A percentile compares a stretch with the other conserved stretches of the same genome.
Conservation (phyloP, 2,113 vertebrate species). For the Tonatia bakeri region DNA sequence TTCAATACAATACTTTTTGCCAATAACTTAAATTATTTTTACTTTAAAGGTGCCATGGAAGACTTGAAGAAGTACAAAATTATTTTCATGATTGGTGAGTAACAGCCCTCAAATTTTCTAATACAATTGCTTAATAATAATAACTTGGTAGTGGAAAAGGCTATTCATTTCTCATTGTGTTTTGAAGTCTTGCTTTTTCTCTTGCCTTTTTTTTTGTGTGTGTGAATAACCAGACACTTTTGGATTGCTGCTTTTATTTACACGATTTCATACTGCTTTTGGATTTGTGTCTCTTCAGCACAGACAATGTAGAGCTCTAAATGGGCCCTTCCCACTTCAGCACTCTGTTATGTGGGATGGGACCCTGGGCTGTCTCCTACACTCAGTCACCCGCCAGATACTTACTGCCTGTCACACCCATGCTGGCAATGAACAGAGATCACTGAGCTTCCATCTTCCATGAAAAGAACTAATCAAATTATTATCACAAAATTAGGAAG, state of each 20-base stretch:
- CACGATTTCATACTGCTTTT: not conserved
- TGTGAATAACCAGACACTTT: not conserved
- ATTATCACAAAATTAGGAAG: not conserved
- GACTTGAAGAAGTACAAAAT: constrained; percentile 91
- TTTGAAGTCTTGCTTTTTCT: not conserved
- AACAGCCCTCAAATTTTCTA: constrained; percentile 38
- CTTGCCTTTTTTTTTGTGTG: not conserved
- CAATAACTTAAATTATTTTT: constrained; percentile 66
- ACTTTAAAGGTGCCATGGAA: constrained; percentile 81
- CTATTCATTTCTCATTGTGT: not conserved
- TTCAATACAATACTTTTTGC: constrained; percentile 11
- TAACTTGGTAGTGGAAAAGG: not conserved
- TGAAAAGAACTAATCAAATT: not conserved
- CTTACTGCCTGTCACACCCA: not conserved
- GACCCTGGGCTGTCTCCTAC: not conserved
- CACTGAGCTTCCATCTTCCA: not conserved
- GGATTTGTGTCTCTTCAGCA: not conserved
- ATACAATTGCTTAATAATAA: not conserved
- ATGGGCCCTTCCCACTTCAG: too few relatives aligned
- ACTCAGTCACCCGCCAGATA: not conserved
- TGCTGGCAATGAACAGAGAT: not conserved
- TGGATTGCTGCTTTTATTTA: not conserved
- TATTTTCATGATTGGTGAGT: constrained; percentile 94
- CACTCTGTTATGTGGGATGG: not conserved
- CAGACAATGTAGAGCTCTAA: not conserved